phyloP scores from a whole-genome alignment of 2,888 invertebrate genomes.

The Campoletis raptor region DNA sequence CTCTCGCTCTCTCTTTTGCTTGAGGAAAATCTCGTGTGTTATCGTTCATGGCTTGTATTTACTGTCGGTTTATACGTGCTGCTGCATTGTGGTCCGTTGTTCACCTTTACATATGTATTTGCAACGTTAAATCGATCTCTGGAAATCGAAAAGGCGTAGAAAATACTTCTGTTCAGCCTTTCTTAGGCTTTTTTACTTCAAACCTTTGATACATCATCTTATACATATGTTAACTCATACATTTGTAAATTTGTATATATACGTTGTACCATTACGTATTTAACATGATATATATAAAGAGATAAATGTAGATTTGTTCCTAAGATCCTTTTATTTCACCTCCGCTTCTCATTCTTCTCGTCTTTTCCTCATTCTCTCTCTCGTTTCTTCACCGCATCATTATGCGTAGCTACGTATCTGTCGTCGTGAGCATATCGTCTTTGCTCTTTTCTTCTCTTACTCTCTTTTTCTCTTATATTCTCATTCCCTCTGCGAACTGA shows the following conservation, averaged over 20 bases:
- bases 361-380: constrained; percentile 13
- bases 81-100: constrained; percentile 36
- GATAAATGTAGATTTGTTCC: constrained; percentile 5
- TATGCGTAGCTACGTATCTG: constrained; percentile 67
- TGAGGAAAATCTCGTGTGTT: constrained; percentile 66
- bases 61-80: constrained; percentile 60
- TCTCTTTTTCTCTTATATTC: constrained; percentile 22
- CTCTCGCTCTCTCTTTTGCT: constrained; percentile 25
- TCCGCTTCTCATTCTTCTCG: constrained; percentile 42
- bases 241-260: background rate
- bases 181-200: background rate
- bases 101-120: constrained; percentile 14
- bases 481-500: background rate
- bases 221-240: background rate
- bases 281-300: background rate
- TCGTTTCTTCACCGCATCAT: constrained; percentile 60
- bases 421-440: constrained; percentile 66
- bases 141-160: constrained; percentile 11
- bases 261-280: background rate
- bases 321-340: constrained; percentile 48
- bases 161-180: background rate
- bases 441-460: constrained; percentile 19
- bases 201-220: background rate
- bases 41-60: constrained; percentile 65
- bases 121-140: background rate